Evolutionary conservation across 2,888 invertebrate genomes (phyloP).

Genomic region (Drosophila atripex): DNA sequence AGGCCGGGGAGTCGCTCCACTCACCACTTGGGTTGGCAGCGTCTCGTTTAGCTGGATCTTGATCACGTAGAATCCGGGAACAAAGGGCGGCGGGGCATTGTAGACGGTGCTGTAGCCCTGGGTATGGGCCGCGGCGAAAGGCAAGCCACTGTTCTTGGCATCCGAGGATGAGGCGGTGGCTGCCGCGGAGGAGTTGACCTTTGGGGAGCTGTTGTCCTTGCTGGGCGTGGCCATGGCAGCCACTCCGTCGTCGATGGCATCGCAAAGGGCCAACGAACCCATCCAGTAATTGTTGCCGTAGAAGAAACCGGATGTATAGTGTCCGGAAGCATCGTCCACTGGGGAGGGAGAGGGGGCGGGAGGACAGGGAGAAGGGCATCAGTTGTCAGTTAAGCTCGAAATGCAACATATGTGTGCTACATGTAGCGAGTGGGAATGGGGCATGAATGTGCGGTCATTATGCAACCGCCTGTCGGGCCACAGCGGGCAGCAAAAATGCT

Average conservation of each 20-base stretch:
- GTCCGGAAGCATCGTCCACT: constrained; percentile 90
- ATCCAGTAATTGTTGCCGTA: constrained; percentile 93
- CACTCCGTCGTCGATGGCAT: constrained; percentile 85
- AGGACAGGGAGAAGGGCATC: constrained; percentile 54
- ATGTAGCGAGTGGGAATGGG: constrained; percentile 11
- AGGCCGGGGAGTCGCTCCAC: no score
- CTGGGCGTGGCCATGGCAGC: constrained; percentile 17
- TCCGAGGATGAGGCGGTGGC: not conserved
- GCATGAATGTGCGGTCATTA: constrained; percentile 14
- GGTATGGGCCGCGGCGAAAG: constrained; percentile 80
- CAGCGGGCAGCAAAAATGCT: constrained; percentile 8
- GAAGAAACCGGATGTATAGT: constrained; percentile 91
- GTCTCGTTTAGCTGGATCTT: constrained; percentile 86
- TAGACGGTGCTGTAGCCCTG: constrained; percentile 74
- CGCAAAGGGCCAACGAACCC: constrained; percentile 90
- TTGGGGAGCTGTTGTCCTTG: constrained; percentile 33
- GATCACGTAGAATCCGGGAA: constrained; percentile 88
- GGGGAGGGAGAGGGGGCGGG: constrained; percentile 63
- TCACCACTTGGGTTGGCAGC: constrained; percentile 78
- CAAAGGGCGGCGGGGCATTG: constrained; percentile 87
- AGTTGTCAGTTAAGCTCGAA: constrained; percentile 21
- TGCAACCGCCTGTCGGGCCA: constrained; percentile 28
- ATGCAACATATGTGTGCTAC: constrained; percentile 11
- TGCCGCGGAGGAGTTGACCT: constrained; percentile 3
- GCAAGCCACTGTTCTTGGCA: constrained; percentile 75